Evolutionary conservation across 2,888 invertebrate genomes (phyloP).

Genomic region (Eurytoma adleriae): DNA sequence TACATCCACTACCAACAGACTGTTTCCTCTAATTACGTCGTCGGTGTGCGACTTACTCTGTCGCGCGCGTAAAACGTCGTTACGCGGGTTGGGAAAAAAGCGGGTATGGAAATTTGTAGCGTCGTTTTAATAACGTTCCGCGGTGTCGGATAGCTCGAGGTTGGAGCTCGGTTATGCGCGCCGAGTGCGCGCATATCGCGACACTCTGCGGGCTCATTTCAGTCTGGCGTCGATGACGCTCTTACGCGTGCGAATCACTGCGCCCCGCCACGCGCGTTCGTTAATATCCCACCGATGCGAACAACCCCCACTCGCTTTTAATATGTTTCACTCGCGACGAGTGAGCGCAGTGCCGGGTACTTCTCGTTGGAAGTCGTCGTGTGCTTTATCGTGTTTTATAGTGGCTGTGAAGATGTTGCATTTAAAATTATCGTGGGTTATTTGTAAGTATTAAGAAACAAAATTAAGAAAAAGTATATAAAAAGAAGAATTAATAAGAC

Average conservation of each 20-base stretch:
- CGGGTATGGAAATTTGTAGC: conserved; percentile 9
- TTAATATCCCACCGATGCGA: background rate
- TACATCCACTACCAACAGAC: too few relatives aligned
- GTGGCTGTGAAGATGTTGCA: too few relatives aligned
- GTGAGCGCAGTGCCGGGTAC: too few relatives aligned
- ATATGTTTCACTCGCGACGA: too few relatives aligned
- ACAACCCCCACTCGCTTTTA: background rate
- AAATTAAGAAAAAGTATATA: too few relatives aligned
- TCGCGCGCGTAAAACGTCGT: background rate
- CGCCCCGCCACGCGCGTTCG: background rate
- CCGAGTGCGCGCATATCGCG: background rate
- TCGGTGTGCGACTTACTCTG: too few relatives aligned
- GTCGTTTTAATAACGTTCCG: conserved; percentile 24
- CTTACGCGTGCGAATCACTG: background rate
- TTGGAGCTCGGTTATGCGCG: background rate
- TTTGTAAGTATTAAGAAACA: too few relatives aligned
- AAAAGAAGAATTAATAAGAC: too few relatives aligned
- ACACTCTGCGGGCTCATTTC: conserved; percentile 9
- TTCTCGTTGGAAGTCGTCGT: too few relatives aligned
- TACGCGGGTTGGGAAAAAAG: background rate
- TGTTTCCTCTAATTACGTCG: background rate
- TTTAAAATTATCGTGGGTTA: too few relatives aligned
- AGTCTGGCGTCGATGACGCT: background rate
- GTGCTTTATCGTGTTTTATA: too few relatives aligned
- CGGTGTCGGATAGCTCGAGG: background rate